Base-by-base conservation (phyloP, 1,140 invertebrate species). In the Monochamus saltuarius region DNA sequence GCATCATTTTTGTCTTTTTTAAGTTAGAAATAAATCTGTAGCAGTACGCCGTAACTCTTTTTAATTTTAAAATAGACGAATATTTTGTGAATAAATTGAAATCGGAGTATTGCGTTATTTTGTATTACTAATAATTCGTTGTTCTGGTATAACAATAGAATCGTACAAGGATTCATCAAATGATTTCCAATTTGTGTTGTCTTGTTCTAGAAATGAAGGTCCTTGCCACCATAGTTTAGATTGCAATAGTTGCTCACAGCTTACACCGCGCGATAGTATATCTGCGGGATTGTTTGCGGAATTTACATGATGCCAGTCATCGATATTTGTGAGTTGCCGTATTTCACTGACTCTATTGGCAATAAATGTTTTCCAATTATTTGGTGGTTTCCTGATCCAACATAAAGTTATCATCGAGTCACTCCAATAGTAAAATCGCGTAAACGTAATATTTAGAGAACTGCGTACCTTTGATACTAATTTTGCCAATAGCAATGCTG, bases 341-440 rank as follows among this genome's bases (percentile, higher is more conserved):
- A 77, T 75, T 52, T 70, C 65, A 9, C 68, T 61, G 1, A 78
- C 55, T 10, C 72, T 46, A 46, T 76, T 75, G 7, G 74, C 73
- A 2, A 77, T 75, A 59, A 69, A 77, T 0, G 73, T 70, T 53
- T 70, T 71, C 59, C 74, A 71, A 14, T 56, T 42, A 38, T 53
- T 62, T 8, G 76, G 73, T 9, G 66, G 56, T 22, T 62, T 67
- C 22, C 60, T 69, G 9, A 78, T 61, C 77, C 75, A 79, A 9
- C 63, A 63, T 10, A 78, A 42, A 0, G 75, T 72, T 0, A 76
- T 68, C 1, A 70, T 76, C 1, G 73, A 77, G 50, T 79, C 73
- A 0, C 68, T 72, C 75, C 75, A 77, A 57, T 71, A 75, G 22
- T 55, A 55, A 55, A 6, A n/a, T 7, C 14, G 22, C 22, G 22